Base-by-base conservation (phyloP, 1,140 invertebrate genomes). In the Ctenoplectra terminalis region DNA sequence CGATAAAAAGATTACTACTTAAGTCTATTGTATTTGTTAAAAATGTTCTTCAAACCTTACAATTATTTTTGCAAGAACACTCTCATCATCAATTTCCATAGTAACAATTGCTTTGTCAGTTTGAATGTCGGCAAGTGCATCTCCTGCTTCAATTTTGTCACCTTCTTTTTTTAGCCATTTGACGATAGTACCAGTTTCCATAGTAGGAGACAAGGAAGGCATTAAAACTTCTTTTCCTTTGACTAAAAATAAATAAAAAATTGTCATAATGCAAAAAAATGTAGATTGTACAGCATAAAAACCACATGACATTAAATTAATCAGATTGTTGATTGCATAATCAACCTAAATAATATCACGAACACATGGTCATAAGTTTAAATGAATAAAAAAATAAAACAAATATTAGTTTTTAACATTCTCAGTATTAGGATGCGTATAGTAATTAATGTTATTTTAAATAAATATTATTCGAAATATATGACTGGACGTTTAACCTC, bases 101-200 rank as follows among this genome's bases (percentile, higher is more conserved):
- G 99, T 99, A 98, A 99, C 99, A 0, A 99, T 99, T 1, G 99
- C 99, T 94, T 99, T 99, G 90, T 99, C 99, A 20, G 99, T 99
- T 95, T 99, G 99, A 94, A 99, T 99, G 95, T 99, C 99, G 82
- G 98, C 99, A 63, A 99, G 93, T 11, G 99, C 94, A 93, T 99
- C 99, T 85, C 96, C 96, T 94, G 89, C 92, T 93, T 96, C 46
- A 95, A 94, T 94, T 17, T 96, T 94, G 77, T 97, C 96, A 88
- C 97, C 99, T 95, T 99, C 99, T 90, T 99, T 99, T 94, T 99
- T 99, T 84, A 98, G 96, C 99, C 99, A 99, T 87, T 96, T 98
- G 20, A 99, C 96, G 89, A 99, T 98, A 3, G 98, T 99, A 11
- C 99, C 99, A 91, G 95, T 96, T 94, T 99, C 99, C 99, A 99